Evolutionary conservation across 2,888 invertebrate genomes (phyloP).

Genomic region (Dasysyrphus albostriatus): DNA sequence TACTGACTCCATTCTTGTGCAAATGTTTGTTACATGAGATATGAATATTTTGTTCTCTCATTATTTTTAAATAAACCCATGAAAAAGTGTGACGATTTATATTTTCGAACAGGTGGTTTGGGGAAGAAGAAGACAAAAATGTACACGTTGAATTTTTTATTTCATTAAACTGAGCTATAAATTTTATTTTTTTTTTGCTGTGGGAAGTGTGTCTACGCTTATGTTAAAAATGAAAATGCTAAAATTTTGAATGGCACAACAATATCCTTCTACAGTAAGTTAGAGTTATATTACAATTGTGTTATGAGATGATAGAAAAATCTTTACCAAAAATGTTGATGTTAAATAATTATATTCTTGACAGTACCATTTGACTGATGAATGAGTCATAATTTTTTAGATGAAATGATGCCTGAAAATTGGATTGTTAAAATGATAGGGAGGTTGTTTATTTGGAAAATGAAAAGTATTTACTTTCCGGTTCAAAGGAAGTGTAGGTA

Average conservation of each 20-base stretch:
- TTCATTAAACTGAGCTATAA: no score
- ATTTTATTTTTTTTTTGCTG: background rate
- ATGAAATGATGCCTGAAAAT: background rate
- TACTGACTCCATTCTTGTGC: conserved; percentile 7
- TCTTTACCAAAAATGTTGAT: background rate
- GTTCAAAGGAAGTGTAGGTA: no score
- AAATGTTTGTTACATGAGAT: background rate
- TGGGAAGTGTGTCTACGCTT: background rate
- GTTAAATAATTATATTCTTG: background rate
- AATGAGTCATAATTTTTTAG: background rate
- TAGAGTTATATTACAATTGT: background rate
- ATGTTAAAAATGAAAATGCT: background rate
- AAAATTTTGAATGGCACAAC: background rate
- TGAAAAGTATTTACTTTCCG: no score
- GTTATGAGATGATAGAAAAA: background rate
- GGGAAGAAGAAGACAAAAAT: background rate
- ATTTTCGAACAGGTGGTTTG: conserved; percentile 2
- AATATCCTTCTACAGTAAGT: background rate
- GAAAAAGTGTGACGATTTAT: background rate
- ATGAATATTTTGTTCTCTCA: background rate
- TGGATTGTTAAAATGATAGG: background rate
- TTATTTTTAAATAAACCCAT: background rate
- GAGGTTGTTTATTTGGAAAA: background rate
- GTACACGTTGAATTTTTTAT: background rate
- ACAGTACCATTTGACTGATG: background rate